A percentile compares a stretch with the other conserved stretches of the same genome.
Conservation (phyloP, 2,797 vertebrate species). For the Hippopotamyrus pictus region DNA sequence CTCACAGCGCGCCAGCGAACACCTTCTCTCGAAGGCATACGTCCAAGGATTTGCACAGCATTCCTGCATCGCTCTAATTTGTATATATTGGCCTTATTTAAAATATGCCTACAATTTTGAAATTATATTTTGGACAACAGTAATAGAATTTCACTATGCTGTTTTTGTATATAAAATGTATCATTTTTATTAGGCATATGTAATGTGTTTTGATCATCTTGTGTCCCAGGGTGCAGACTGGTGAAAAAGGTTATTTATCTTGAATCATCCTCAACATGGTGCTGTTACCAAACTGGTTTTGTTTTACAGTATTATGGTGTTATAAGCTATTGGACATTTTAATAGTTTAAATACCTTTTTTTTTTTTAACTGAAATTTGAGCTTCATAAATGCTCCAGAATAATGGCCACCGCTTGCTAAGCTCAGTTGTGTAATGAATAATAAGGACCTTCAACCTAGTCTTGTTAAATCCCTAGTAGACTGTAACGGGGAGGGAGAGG, state of each 20-base stretch:
- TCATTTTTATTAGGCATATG: conserved; percentile 47
- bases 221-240: conserved; percentile 29
- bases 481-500: background rate
- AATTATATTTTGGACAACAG: conserved; percentile 42
- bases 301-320: conserved; percentile 33
- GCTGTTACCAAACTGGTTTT: conserved; percentile 29
- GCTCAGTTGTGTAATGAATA: background rate
- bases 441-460: background rate
- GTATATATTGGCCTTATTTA: conserved; percentile 73
- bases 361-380: background rate
- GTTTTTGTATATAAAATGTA: conserved; percentile 61
- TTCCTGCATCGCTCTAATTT: conserved; percentile 59
- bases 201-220: conserved; percentile 26
- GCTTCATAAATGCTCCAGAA: conserved; percentile 8
- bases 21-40: conserved; percentile 49
- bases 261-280: conserved; percentile 42
- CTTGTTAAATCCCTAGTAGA: background rate
- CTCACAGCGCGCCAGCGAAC: conserved; percentile 43
- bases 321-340: conserved; percentile 34
- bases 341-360: conserved; percentile 39
- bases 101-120: conserved; percentile 51
- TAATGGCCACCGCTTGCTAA: conserved; percentile 42
- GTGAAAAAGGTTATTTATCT: conserved; percentile 50
- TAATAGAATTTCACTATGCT: conserved; percentile 20
- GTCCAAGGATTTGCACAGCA: conserved; percentile 66